Evolutionary conservation across 2,797 vertebrate genomes (phyloP).

Genomic region (Bradypodion pumilum): DNA sequence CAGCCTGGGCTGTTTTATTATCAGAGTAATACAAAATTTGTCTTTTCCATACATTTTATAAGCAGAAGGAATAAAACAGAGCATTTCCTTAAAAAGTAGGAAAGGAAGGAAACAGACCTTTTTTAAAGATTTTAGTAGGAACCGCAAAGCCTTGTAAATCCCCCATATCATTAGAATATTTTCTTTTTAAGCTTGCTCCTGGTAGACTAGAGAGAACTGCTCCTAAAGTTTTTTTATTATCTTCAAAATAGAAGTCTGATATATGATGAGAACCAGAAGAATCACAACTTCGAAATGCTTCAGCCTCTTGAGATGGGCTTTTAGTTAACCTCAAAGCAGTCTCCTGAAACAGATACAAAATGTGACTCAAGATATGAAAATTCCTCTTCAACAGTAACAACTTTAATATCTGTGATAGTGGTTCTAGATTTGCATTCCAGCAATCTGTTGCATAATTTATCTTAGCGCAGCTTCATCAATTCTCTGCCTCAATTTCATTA

Average conservation of each 20-base stretch:
- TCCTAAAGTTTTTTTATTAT: constrained; percentile 78
- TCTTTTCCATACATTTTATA: neutral
- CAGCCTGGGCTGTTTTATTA: no score
- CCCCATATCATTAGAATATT: constrained; percentile 72
- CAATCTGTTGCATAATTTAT: constrained; percentile 1
- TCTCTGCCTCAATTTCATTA: neutral
- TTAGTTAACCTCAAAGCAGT: constrained; percentile 76
- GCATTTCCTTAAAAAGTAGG: neutral
- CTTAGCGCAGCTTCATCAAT: neutral
- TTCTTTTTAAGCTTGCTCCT: constrained; percentile 81
- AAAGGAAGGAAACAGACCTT: constrained; percentile 70
- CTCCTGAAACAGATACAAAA: constrained; percentile 67
- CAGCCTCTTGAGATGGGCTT: constrained; percentile 69
- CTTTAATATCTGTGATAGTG: neutral
- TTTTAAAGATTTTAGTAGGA: constrained; percentile 78
- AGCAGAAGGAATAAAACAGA: neutral
- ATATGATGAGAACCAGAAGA: constrained; percentile 67
- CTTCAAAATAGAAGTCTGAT: constrained; percentile 69
- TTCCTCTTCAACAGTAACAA: constrained; percentile 1
- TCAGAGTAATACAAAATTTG: no score
- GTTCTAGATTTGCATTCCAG: constrained; percentile 12
- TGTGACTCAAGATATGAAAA: neutral
- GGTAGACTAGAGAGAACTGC: constrained; percentile 76
- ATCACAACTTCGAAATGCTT: constrained; percentile 63
- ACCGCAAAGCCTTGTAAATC: constrained; percentile 62